A percentile compares a stretch with the other conserved stretches of the same genome.
These are phyloP conservation scores for Cervus canadensis DNA, from an alignment of 2,113 vertebrate species.

Conservation along the genomic window DNA sequence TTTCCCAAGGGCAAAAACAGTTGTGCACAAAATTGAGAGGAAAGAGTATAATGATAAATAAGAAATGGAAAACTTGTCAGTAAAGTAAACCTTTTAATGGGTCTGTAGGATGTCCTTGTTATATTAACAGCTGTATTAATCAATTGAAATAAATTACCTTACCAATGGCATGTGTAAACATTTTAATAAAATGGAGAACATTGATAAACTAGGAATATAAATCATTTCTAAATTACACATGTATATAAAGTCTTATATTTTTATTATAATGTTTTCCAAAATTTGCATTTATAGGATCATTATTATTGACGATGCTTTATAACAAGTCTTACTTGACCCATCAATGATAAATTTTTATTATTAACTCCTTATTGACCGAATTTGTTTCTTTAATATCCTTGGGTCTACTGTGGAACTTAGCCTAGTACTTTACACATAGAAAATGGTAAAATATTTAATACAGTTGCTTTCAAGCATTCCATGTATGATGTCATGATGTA, in stretches of 20 bases:
- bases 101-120: slow-evolving; percentile 44
- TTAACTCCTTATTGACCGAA: neutral
- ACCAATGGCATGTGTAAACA: slow-evolving; percentile 47
- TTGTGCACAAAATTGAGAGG: slow-evolving; percentile 53
- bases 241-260: neutral
- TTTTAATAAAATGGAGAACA: slow-evolving; percentile 61
- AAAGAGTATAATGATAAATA: slow-evolving; percentile 76
- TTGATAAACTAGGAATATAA: slow-evolving; percentile 24
- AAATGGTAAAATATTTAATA: neutral
- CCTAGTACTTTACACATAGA: neutral
- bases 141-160: slow-evolving; percentile 54
- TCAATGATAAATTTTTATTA: neutral
- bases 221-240: neutral
- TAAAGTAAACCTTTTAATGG: slow-evolving; percentile 33
- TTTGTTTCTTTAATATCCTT: slow-evolving; percentile 2
- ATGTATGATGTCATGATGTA: neutral
- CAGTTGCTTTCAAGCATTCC: neutral
- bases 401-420: neutral
- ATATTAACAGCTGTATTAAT: slow-evolving; percentile 66
- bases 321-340: neutral
- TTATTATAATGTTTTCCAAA: slow-evolving; percentile 2
- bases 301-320: neutral
- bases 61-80: slow-evolving; percentile 56
- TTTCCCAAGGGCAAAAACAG: slow-evolving; percentile 68
- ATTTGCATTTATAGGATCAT: neutral